A percentile compares a stretch with the other conserved stretches of the same genome.
Evolutionary conservation across 37 sponge, comb jelly and placozoan genomes (phyloP).

Genomic region (Agelas oroides): DNA sequence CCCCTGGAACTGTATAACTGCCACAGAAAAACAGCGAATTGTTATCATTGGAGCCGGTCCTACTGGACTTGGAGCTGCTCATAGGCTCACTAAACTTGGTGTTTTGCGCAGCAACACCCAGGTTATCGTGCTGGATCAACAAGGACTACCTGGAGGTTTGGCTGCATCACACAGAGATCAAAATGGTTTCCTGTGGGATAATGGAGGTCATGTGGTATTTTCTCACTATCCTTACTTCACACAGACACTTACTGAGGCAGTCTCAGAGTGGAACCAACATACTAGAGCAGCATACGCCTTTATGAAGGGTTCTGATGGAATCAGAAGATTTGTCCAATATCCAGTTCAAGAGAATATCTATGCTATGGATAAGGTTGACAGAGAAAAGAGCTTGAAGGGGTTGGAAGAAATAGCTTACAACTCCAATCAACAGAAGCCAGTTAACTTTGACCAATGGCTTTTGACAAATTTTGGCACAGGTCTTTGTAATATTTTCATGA

Average conservation of each 20-base stretch:
- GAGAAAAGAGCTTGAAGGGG: slow-evolving; percentile 15
- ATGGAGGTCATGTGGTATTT: slow-evolving; percentile 60
- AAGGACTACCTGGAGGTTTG: slow-evolving; percentile 37
- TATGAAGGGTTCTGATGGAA: slow-evolving; percentile 36
- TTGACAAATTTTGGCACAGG: slow-evolving; percentile 52
- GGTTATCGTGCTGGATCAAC: slow-evolving; percentile 33
- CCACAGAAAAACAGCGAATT: slow-evolving; percentile 6
- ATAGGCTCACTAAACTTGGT: slow-evolving; percentile 13
- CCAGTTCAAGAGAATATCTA: slow-evolving; percentile 54
- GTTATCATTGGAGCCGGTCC: slow-evolving; percentile 58
- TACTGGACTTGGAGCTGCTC: slow-evolving; percentile 48
- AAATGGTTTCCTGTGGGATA: too few species aligned
- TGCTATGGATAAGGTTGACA: slow-evolving; percentile 24
- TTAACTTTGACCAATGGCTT: slow-evolving; percentile 57
- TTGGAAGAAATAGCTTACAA: slow-evolving; percentile 12
- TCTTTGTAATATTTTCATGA: slow-evolving; percentile 40
- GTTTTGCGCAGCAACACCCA: neutral
- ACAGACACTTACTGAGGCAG: neutral
- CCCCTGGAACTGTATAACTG: too few species aligned
- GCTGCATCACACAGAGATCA: slow-evolving; percentile 43
- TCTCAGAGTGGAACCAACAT: slow-evolving; percentile 37
- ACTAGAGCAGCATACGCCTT: slow-evolving; percentile 34
- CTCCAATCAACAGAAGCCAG: slow-evolving; percentile 9
- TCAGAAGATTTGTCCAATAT: slow-evolving; percentile 42
- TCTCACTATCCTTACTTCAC: slow-evolving; percentile 52